These are phyloP conservation scores for Pterophyllum scalare DNA, from an alignment of 2,113 vertebrate genomes.

Conservation along the genomic window DNA sequence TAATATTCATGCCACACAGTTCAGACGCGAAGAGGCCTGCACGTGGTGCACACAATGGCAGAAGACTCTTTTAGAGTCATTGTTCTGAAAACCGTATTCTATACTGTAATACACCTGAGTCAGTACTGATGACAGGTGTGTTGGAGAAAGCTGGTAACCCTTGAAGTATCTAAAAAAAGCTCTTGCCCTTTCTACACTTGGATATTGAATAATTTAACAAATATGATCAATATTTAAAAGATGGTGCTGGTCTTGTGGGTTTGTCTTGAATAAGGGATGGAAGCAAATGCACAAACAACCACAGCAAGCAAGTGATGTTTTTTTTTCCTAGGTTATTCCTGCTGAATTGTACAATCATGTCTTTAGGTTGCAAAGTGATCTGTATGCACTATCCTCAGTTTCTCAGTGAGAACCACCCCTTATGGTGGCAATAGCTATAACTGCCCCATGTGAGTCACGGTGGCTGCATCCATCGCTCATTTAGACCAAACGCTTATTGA, in stretches of 20 bases:
- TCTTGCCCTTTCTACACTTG: neutral
- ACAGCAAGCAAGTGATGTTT: neutral
- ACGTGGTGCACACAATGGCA: neutral
- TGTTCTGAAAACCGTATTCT: neutral
- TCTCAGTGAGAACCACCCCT: too few relatives aligned
- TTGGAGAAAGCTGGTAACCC: neutral
- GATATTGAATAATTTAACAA: slow-evolving; percentile 25
- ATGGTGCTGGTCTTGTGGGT: slow-evolving; percentile 7
- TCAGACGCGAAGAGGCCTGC: slow-evolving; percentile 30
- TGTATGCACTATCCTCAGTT: too few relatives aligned
- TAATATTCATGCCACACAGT: slow-evolving; percentile 67
- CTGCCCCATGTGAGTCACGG: too few relatives aligned
- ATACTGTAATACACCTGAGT: neutral
- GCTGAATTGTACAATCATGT: slow-evolving; percentile 5
- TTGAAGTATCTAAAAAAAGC: neutral
- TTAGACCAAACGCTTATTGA: too few relatives aligned
- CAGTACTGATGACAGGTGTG: neutral
- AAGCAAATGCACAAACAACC: neutral
- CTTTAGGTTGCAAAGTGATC: neutral
- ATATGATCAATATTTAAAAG: slow-evolving; percentile 28
- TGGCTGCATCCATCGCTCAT: too few relatives aligned
- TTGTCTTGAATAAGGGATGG: slow-evolving; percentile 26
- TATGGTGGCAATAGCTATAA: too few relatives aligned
- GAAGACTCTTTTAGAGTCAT: slow-evolving; percentile 11
- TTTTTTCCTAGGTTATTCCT: slow-evolving; percentile 8